phyloP scores from a whole-genome alignment of 1,140 invertebrate species.

The Dolichoris vasculosae region DNA sequence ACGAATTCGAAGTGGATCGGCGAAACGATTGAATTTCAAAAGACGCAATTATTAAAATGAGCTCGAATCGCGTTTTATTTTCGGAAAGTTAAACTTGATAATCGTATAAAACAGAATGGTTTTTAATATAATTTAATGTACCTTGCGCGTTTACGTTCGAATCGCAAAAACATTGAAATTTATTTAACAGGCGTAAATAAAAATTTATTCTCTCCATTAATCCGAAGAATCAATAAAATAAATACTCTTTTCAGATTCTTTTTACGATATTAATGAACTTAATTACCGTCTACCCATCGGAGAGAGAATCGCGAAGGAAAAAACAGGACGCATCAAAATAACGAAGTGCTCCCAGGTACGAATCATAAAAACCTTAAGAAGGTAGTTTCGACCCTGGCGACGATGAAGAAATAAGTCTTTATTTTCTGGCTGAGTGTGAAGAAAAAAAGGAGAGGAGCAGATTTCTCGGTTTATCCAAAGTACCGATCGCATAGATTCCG shows the following conservation, averaged over 20 bases:
- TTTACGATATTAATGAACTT: slow-evolving; percentile 44
- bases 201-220: slow-evolving; percentile 52
- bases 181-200: slow-evolving; percentile 41
- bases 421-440: slow-evolving; percentile 39
- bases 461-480: slow-evolving; percentile 67
- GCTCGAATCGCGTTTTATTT: no score
- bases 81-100: no score
- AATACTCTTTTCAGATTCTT: slow-evolving; percentile 28
- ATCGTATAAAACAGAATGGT: not conserved
- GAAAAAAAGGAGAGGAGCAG: slow-evolving; percentile 43
- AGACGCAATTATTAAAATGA: no score
- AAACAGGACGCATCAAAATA: slow-evolving; percentile 48
- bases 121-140: not conserved
- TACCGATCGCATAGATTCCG: slow-evolving; percentile 73
- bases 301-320: slow-evolving; percentile 5
- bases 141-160: not conserved
- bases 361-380: slow-evolving; percentile 57
- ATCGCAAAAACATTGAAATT: slow-evolving; percentile 33
- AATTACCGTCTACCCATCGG: slow-evolving; percentile 50
- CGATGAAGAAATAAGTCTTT: slow-evolving; percentile 60
- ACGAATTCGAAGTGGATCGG: no score
- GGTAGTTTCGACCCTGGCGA: slow-evolving; percentile 41
- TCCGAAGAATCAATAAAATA: slow-evolving; percentile 52
- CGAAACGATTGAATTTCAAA: no score
- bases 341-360: slow-evolving; percentile 56